phyloP scores from a whole-genome alignment of 2,113 vertebrate species.

The Candoia aspera region DNA sequence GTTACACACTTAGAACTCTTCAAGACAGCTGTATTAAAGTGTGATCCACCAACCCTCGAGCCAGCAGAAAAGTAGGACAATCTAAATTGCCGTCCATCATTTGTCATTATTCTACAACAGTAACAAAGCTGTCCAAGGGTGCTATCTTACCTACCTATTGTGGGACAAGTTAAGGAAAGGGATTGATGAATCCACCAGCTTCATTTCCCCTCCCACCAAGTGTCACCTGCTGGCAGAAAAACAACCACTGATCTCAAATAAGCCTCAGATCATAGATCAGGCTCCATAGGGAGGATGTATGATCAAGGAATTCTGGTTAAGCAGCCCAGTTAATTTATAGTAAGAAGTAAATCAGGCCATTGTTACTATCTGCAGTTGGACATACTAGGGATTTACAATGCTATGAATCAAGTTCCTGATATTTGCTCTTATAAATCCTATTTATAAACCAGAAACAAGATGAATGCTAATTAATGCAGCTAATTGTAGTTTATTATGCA shows the following conservation, averaged over 20 bases:
- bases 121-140: not conserved
- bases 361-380: not conserved
- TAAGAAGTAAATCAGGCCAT: not conserved
- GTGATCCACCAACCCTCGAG: not conserved
- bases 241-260: not conserved
- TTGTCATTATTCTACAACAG: not conserved
- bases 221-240: not conserved
- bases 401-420: not conserved
- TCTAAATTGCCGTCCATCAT: not conserved
- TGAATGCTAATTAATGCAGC: not conserved
- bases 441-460: not conserved
- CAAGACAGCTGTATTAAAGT: not conserved
- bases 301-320: not conserved
- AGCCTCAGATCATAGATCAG: not conserved
- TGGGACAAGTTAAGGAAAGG: not conserved
- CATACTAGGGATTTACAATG: not conserved
- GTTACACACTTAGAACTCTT: not conserved
- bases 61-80: not conserved
- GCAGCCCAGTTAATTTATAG: not conserved
- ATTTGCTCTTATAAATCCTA: not conserved
- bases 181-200: no score
- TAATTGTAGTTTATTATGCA: not conserved
- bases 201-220: not conserved
- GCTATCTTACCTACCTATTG: not conserved
- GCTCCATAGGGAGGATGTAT: not conserved